Conservation (phyloP, 2,888 invertebrate genomes). For the Sarcophaga rosellei region DNA sequence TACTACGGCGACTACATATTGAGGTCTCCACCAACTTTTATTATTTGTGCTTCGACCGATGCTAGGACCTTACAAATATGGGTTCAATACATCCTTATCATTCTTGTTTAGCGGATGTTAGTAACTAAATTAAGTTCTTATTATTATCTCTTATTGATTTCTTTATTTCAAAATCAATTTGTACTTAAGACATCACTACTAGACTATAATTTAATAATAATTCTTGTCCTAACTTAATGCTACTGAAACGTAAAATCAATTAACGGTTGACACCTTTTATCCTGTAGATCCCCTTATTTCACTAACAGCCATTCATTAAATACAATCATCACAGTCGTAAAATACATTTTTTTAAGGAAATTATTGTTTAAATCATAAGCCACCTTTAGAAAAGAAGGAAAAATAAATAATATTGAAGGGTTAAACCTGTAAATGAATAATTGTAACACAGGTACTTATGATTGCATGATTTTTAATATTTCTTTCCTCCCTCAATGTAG, state of each 20-base stretch:
- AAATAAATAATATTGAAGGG: constrained; percentile 14
- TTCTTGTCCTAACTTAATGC: too few species aligned
- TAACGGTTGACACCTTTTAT: background rate
- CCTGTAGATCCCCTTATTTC: background rate
- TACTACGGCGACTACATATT: too few species aligned
- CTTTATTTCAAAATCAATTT: background rate
- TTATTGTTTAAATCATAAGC: constrained; percentile 18
- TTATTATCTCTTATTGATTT: too few species aligned
- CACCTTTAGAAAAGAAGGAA: background rate
- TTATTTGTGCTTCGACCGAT: too few species aligned
- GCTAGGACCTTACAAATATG: too few species aligned
- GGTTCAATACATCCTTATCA: too few species aligned
- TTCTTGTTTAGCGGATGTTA: too few species aligned
- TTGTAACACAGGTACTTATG: constrained; percentile 3
- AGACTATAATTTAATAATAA: too few species aligned
- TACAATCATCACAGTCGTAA: background rate
- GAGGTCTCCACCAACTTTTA: too few species aligned
- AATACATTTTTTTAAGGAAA: background rate
- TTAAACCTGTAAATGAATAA: constrained; percentile 46
- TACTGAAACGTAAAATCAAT: too few species aligned
- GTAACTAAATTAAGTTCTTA: too few species aligned
- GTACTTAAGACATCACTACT: background rate
- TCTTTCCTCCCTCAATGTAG: background rate
- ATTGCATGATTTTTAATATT: constrained; percentile 36
- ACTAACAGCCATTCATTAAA: background rate